Evolutionary conservation across 2,888 invertebrate species (phyloP), one percentile per base, ranked within the genome.

Genomic region (Amorpha juglandis): DNA sequence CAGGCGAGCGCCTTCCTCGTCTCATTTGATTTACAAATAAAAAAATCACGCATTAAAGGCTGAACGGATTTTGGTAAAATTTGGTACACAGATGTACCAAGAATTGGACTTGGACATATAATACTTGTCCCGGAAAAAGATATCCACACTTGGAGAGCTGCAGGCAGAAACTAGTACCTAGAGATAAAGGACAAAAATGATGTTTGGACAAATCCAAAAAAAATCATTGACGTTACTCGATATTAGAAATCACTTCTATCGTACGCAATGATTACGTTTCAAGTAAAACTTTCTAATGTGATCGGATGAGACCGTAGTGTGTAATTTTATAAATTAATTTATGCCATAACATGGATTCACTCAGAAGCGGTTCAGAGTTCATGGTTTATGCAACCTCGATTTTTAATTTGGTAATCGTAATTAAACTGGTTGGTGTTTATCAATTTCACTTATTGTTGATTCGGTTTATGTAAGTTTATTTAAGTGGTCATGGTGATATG

Each of bases 331-430:
- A 80, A 80, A 83, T 82, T 83, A 85, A 87, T 86, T 83, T 80
- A 76, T 69, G 71, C 71, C 71, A 74, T 79, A 81, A 79, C 67
- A 80, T 78, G 68, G 74, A 78, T 78, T 82, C 78, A 73, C 78
- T 85, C 77, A 78, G 74, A 79, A 80, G 76, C 82, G 72, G 86
- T 84, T 86, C 86, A 85, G 70, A 86, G 86, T 84, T 86, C 83
- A 80, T 69, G 70, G 69, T 77, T 85, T 80, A 79, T 77, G 75
- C 76, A 82, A 84, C 71, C 74, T 77, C 75, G 73, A 67, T 77
- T 78, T 81, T 84, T 83, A 83, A 80, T 81, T 83, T 80, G 78
- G 76, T 75, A 77, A 81, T 79, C 71, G 69, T 71, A 77, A 74
- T 74, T 70, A 74, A 74, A 74, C 73, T 72, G 67, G 73, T 53